A percentile compares a stretch with the other conserved stretches of the same genome.
phyloP scores from a whole-genome alignment of 1,140 invertebrate species.

The Drosophila pectinifera region DNA sequence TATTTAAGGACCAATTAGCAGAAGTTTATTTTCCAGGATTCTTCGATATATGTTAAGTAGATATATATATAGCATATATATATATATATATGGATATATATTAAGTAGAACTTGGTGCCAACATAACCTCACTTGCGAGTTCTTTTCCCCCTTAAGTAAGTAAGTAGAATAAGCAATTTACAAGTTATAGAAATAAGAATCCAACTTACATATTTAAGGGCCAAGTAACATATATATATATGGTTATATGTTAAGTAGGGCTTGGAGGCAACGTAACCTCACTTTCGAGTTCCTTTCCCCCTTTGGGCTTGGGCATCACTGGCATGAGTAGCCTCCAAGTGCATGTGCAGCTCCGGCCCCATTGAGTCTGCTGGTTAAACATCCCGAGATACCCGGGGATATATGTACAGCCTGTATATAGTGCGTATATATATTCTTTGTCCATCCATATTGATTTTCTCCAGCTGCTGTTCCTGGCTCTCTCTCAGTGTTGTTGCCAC shows the following conservation, averaged over 20 bases:
- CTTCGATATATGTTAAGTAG: no score
- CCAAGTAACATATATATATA: no score
- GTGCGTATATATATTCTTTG: conserved; percentile 31
- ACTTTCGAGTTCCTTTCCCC: no score
- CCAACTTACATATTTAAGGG: no score
- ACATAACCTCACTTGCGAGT: background rate
- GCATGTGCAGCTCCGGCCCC: conserved; percentile 10
- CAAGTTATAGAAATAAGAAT: no score
- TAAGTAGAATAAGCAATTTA: no score
- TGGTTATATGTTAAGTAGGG: background rate
- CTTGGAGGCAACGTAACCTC: background rate
- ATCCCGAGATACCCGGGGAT: background rate
- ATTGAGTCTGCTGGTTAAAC: conserved; percentile 11
- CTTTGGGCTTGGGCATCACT: background rate
- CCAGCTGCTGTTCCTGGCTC: conserved; percentile 44
- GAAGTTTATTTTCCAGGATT: background rate
- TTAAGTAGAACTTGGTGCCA: background rate
- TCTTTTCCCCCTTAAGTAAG: no score
- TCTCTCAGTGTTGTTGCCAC: conserved; percentile 43
- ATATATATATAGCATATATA: no score
- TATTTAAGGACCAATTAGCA: background rate
- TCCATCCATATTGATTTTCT: conserved; percentile 78
- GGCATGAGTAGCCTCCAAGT: background rate
- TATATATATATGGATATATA: no score
- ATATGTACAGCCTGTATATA: conserved; percentile 12